Percentiles rank a stretch among this genome's conserved stretches.
Evolutionary conservation across 2,113 vertebrate genomes (phyloP).

Genomic region (Theropithecus gelada): DNA sequence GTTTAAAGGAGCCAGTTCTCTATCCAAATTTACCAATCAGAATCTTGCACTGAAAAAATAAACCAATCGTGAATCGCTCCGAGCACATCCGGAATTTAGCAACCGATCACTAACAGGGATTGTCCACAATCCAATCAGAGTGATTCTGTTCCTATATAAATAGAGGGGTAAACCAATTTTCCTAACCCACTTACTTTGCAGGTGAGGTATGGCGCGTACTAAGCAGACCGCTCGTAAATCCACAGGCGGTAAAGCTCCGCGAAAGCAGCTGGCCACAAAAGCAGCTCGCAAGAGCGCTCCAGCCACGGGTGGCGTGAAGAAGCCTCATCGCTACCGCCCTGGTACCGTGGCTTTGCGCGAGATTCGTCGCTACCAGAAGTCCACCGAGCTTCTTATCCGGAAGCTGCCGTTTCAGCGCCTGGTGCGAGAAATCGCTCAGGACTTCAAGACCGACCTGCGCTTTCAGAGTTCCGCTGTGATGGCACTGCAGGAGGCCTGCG

Average conservation of each 20-base stretch:
- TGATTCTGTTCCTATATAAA: background rate
- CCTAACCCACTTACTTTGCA: fast-evolving
- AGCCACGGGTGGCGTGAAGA: background rate
- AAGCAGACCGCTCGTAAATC: slow-evolving; percentile 61
- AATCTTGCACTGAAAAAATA: fast-evolving
- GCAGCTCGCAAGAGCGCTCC: slow-evolving; percentile 40
- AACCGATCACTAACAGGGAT: fast-evolving
- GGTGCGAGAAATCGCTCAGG: slow-evolving; percentile 76
- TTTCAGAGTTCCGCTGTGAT: slow-evolving; percentile 51
- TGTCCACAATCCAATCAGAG: slow-evolving; percentile 50
- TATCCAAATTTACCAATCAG: slow-evolving; percentile 22
- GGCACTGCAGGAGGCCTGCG: slow-evolving; percentile 80
- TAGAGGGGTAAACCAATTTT: fast-evolving
- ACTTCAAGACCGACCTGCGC: slow-evolving; percentile 67
- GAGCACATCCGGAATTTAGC: background rate
- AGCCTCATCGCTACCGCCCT: background rate
- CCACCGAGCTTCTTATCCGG: background rate
- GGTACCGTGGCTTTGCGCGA: background rate
- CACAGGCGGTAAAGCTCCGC: background rate
- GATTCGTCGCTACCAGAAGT: slow-evolving; percentile 80
- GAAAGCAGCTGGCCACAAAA: slow-evolving; percentile 46
- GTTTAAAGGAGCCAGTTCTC: background rate
- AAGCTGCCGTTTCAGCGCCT: slow-evolving; percentile 65
- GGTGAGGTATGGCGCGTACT: fast-evolving
- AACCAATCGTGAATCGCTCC: fast-evolving